Evolutionary conservation across 1,140 invertebrate genomes (phyloP).

Genomic region (Aphis craccivora): DNA sequence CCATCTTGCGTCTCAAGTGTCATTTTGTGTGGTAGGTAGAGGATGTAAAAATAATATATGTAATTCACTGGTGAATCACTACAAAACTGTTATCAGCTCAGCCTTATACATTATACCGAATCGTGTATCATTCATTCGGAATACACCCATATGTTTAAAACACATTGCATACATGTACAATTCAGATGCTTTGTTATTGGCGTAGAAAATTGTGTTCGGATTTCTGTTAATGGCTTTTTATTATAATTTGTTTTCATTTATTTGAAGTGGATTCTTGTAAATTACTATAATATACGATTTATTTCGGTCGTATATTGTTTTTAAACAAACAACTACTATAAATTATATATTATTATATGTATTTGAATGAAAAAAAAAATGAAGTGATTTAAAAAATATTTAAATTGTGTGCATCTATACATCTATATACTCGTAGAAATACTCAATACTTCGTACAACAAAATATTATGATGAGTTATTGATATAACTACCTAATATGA

Average conservation of each 20-base stretch:
- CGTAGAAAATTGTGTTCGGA: not conserved
- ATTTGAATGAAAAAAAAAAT: not conserved
- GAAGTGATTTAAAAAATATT: not conserved
- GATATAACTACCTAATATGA: not conserved
- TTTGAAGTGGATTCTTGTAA: not conserved
- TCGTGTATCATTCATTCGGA: conserved; percentile 34
- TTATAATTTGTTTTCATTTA: not conserved
- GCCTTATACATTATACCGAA: conserved; percentile 21
- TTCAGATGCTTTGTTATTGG: not conserved
- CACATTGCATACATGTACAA: not conserved
- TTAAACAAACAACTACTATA: not conserved
- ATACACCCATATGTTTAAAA: conserved; percentile 25
- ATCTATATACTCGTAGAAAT: not conserved
- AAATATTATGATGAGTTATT: not conserved
- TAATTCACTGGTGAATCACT: conserved; percentile 54
- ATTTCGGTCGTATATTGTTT: not conserved
- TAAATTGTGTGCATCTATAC: not conserved
- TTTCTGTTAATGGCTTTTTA: not conserved
- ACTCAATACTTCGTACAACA: not conserved
- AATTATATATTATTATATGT: not conserved
- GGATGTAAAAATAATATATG: conserved; percentile 54
- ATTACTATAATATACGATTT: not conserved
- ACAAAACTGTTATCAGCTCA: conserved; percentile 47
- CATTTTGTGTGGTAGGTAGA: conserved; percentile 12
- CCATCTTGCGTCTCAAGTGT: conserved; percentile 52